Conservation (phyloP, 1,140 invertebrate genomes). For the Paraescarpia echinospica region DNA sequence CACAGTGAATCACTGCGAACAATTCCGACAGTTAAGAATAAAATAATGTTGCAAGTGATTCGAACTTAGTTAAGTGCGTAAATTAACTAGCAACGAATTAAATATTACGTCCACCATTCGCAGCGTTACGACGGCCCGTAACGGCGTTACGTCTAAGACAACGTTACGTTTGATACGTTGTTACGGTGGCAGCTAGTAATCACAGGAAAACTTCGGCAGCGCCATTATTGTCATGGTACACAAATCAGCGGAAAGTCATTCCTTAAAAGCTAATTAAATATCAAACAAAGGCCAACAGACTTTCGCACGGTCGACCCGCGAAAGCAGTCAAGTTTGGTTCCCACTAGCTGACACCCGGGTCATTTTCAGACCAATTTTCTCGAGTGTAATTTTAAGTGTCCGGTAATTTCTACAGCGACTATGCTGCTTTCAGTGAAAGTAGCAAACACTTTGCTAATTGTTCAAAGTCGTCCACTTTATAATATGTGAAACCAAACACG, state of each 20-base stretch:
- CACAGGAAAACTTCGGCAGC: neutral
- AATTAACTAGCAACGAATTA: no score
- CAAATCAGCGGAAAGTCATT: neutral
- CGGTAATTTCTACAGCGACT: neutral
- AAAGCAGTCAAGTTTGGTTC: neutral
- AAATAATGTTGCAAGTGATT: neutral
- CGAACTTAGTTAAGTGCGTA: neutral
- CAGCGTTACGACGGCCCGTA: no score
- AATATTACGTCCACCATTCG: neutral
- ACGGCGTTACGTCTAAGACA: neutral
- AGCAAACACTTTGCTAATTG: neutral
- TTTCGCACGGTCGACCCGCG: neutral
- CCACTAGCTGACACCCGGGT: neutral
- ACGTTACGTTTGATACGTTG: neutral
- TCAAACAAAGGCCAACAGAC: neutral
- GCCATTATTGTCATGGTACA: neutral
- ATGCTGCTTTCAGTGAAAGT: neutral
- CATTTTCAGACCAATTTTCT: constrained; percentile 6
- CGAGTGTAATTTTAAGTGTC: neutral
- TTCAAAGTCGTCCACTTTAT: neutral
- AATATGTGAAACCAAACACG: neutral
- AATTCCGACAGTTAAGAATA: neutral
- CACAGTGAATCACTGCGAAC: neutral
- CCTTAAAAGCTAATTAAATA: neutral
- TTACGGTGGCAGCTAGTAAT: neutral